Base-by-base conservation (phyloP, 2,888 invertebrate species). In the Drepanosiphum platanoidis region DNA sequence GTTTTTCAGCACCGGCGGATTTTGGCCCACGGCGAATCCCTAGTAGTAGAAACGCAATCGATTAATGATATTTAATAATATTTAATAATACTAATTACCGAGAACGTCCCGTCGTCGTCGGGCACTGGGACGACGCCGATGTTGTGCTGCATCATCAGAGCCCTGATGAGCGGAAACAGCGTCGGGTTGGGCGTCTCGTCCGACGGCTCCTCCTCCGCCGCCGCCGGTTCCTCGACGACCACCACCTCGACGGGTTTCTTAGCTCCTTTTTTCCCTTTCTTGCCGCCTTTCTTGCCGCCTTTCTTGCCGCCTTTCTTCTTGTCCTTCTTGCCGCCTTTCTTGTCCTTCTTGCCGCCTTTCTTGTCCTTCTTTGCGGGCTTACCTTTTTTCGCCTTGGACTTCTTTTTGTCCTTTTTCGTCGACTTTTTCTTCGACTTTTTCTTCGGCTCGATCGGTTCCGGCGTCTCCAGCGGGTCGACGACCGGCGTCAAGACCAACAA, bases 21-120 rank as follows among this genome's bases (percentile, higher is more conserved):
- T 58, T 77, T 84, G 68, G 5, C 84, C 84, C 11, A 77, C 75
- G 13, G 52, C 84, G 18, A 84, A 84, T 30, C 77, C 77, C 84
- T 84, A n/a, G 34, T 32, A 0, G 22, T 42, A 30, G 34, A n/a
- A 9, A 13, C 3, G 22, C 8, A 36, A 15, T 22, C n/a, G n/a
- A 34, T 11, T 42, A 34, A 15, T 34, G 7, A 70, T 8, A 39
- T 39, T 4, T 36, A 7, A n/a, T n/a, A n/a, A n/a, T n/a, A n/a
- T n/a, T n/a, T n/a, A n/a, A n/a, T n/a, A n/a, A n/a, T 32, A 79
- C 0, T 8, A 34, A 61, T 36, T 52, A 83, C 83, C 5, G 83
- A 64, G 5, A 64, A 66, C 27, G 75, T 46, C 4, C 74, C 52
- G 5, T 75, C 64, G 4, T 27, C 42, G 5, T 72, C 46, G 15